Conservation (phyloP, 1,140 invertebrate genomes). For the Hylyphantes graminicola region DNA sequence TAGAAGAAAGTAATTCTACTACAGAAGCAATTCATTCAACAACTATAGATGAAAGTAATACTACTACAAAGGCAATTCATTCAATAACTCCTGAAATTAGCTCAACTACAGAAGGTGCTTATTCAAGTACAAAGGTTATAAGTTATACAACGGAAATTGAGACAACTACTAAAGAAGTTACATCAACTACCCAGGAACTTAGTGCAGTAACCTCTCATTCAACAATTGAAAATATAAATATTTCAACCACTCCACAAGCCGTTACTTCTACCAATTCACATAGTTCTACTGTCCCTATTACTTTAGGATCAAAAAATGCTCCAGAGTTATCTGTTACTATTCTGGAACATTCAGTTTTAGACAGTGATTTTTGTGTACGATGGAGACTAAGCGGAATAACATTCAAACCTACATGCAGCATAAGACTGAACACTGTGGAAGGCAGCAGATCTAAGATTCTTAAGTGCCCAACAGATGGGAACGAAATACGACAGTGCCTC, state of each 20-base stretch:
- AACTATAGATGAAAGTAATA: background rate
- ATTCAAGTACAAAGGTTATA: background rate
- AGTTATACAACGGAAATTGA: background rate
- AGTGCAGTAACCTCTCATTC: too few relatives aligned
- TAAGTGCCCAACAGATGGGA: conserved; percentile 10
- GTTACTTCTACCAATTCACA: background rate
- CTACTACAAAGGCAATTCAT: background rate
- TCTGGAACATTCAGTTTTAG: background rate
- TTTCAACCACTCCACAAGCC: background rate
- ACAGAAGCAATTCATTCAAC: background rate
- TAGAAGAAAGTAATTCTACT: background rate
- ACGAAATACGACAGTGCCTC: conserved; percentile 1
- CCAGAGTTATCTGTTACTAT: conserved; percentile 6
- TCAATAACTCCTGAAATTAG: background rate
- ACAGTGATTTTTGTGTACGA: conserved; percentile 16
- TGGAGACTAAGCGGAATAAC: background rate
- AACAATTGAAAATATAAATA: background rate
- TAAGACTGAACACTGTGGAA: background rate
- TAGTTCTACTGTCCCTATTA: background rate
- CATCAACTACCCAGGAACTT: background rate
- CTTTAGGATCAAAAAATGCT: background rate
- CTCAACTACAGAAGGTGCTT: conserved; percentile 3
- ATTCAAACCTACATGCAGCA: conserved; percentile 1
- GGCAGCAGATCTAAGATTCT: background rate
- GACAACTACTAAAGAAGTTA: background rate